A percentile compares a stretch with the other conserved stretches of the same genome.
Conservation (phyloP, 2,113 vertebrate genomes). For the Dolichotis patagonum region DNA sequence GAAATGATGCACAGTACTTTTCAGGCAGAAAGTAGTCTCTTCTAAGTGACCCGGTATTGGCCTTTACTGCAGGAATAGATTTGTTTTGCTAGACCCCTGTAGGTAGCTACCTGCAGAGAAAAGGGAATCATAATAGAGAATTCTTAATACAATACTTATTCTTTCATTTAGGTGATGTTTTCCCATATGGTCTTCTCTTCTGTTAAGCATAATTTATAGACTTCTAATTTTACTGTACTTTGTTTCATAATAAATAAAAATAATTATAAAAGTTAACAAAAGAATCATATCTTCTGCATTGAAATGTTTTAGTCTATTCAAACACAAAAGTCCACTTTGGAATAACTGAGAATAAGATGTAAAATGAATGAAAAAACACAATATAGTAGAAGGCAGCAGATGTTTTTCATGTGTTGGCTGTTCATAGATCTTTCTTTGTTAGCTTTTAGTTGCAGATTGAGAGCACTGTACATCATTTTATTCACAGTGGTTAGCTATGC, state of each 20-base stretch:
- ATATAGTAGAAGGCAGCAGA: conserved; percentile 55
- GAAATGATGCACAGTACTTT: conserved; percentile 73
- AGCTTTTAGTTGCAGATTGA: conserved; percentile 63
- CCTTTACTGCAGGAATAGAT: conserved; percentile 91
- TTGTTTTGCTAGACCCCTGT: conserved; percentile 93
- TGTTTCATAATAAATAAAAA: conserved; percentile 57
- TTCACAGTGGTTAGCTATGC: conserved; percentile 19
- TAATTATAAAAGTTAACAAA: background rate
- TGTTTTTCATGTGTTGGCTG: conserved; percentile 63
- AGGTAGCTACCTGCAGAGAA: conserved; percentile 93
- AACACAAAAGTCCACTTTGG: background rate
- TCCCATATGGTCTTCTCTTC: conserved; percentile 80
- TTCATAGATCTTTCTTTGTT: conserved; percentile 67
- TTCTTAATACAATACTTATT: conserved; percentile 85
- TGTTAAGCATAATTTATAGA: conserved; percentile 75
- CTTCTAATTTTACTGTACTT: conserved; percentile 69
- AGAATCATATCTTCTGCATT: background rate
- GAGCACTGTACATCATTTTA: conserved; percentile 45
- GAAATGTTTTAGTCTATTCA: background rate
- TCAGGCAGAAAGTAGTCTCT: conserved; percentile 86
- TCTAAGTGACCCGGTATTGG: conserved; percentile 89
- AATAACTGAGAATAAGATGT: conserved; percentile 49
- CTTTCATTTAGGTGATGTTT: conserved; percentile 82
- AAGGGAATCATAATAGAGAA: conserved; percentile 90
- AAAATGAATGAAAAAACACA: conserved; percentile 64